Percentiles rank a stretch among this genome's conserved stretches.
phyloP scores from a whole-genome alignment of 2,888 invertebrate genomes.

The Eupithecia subfuscata region DNA sequence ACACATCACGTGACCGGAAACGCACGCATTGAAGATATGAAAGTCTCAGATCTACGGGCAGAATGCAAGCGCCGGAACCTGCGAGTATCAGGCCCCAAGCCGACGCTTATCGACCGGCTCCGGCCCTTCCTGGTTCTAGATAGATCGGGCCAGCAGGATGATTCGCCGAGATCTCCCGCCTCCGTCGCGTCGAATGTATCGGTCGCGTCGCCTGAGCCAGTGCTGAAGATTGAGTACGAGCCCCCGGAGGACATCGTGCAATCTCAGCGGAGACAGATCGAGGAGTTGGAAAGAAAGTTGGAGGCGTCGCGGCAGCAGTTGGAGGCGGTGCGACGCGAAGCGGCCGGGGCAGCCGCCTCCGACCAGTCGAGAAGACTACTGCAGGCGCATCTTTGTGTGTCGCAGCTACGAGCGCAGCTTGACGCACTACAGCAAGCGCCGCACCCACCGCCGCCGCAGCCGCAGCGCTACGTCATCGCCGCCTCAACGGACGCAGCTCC shows the following conservation, averaged over 20 bases:
- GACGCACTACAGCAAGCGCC: conserved; percentile 82
- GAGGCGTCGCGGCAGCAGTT: conserved; percentile 91
- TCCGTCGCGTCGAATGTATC: conserved; percentile 65
- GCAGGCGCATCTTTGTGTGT: conserved; percentile 85
- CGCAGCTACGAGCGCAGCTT: conserved; percentile 85
- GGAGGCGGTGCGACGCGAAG: conserved; percentile 86
- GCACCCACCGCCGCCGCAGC: conserved; percentile 73
- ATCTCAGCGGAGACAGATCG: conserved; percentile 92
- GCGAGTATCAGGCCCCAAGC: conserved; percentile 98
- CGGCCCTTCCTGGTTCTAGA: conserved; percentile 87
- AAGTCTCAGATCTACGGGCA: conserved; percentile 95
- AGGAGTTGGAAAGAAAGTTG: conserved; percentile 92
- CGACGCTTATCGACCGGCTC: conserved; percentile 95
- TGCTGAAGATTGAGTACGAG: conserved; percentile 66
- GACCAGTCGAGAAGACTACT: conserved; percentile 79
- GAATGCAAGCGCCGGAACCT: conserved; percentile 97
- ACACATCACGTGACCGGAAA: conserved; percentile 68
- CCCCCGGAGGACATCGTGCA: conserved; percentile 89
- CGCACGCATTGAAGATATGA: conserved; percentile 95
- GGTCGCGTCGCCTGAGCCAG: conserved; percentile 57
- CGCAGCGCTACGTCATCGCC: conserved; percentile 74
- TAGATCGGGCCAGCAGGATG: conserved; percentile 59
- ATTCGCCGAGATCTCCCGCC: conserved; percentile 76
- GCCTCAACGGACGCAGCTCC: conserved; percentile 57
- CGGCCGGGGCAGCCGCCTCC: conserved; percentile 79